These are phyloP conservation scores for Subanguina moxae DNA, from an alignment of 1,140 invertebrate genomes.

Conservation along the genomic window DNA sequence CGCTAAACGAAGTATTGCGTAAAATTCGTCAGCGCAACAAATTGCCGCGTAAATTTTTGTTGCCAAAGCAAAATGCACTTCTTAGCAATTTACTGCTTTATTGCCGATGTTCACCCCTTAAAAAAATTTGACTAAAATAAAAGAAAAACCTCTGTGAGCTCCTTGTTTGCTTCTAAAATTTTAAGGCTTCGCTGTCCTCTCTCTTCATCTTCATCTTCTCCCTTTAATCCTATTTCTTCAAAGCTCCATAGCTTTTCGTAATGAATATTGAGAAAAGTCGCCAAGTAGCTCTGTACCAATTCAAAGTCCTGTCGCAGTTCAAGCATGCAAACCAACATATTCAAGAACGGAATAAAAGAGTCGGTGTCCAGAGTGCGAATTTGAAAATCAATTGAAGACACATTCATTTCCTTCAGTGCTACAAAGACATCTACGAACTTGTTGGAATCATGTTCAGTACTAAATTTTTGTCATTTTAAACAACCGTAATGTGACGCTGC, in stretches of 20 bases:
- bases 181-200: background rate
- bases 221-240: background rate
- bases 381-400: constrained; percentile 83
- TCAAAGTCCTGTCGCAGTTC: constrained; percentile 79
- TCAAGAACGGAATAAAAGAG: constrained; percentile 74
- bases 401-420: constrained; percentile 75
- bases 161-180: too few species aligned
- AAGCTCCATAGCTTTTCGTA: constrained; percentile 23
- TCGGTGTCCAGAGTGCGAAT: constrained; percentile 72
- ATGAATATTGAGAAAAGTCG: constrained; percentile 82
- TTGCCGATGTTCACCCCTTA: too few species aligned
- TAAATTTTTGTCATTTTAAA: constrained; percentile 46
- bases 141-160: too few species aligned
- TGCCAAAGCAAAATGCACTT: too few species aligned
- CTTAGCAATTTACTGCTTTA: too few species aligned
- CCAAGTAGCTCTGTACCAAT: constrained; percentile 83
- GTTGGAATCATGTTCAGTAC: constrained; percentile 28
- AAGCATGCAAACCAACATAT: constrained; percentile 72
- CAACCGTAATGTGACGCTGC: too few species aligned
- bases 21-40: too few species aligned
- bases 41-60: too few species aligned
- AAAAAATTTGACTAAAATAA: too few species aligned
- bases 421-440: constrained; percentile 64
- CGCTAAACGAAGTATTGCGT: too few species aligned
- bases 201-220: background rate